These are phyloP conservation scores for Lepus americanus DNA, from an alignment of 2,113 vertebrate species.

Conservation along the genomic window DNA sequence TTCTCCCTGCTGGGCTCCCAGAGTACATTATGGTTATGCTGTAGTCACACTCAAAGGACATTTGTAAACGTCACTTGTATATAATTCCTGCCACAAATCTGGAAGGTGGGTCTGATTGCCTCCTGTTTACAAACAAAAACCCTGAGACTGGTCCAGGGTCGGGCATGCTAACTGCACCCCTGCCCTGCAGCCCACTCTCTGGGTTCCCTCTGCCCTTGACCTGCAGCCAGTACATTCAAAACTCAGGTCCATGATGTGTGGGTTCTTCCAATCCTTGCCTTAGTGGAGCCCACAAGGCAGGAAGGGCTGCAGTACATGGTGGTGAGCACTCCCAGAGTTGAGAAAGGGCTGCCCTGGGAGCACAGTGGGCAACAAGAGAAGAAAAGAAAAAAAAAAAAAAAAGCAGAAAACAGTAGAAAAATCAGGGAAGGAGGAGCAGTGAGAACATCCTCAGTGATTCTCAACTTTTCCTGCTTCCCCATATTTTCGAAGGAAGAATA, in stretches of 20 bases:
- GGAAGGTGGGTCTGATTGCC: background rate
- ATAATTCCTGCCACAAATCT: background rate
- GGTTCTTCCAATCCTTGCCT: background rate
- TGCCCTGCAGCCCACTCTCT: no score
- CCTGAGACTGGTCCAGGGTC: fast-evolving
- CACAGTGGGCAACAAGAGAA: background rate
- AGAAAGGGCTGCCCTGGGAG: no score
- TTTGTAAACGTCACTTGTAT: background rate
- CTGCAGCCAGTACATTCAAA: background rate
- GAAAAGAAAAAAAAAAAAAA: no score
- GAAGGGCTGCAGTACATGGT: background rate
- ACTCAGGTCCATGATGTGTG: background rate
- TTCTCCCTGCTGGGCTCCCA: background rate
- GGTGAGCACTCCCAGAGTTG: background rate
- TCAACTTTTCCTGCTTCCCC: background rate
- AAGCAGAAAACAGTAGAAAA: background rate
- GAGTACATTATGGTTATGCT: background rate
- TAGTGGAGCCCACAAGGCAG: no score
- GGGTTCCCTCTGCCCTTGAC: background rate
- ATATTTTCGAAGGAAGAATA: background rate
- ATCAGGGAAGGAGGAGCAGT: background rate
- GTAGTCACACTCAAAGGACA: background rate
- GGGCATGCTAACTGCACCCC: fast-evolving
- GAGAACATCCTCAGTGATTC: background rate
- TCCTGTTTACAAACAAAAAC: background rate